phyloP scores from a whole-genome alignment of 2,888 invertebrate genomes.

The Acrobasis consociella region DNA sequence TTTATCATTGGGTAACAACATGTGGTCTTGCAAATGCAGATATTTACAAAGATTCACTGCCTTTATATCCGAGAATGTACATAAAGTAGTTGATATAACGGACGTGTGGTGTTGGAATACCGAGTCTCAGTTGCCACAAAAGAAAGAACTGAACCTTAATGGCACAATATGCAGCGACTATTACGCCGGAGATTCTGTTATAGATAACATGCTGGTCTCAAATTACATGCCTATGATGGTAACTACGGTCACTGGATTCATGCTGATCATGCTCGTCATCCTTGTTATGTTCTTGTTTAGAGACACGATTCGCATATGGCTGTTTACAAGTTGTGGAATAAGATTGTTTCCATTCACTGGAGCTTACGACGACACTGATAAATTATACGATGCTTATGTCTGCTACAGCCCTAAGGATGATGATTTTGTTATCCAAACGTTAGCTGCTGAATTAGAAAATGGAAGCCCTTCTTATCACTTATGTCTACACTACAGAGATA shows the following conservation, averaged over 20 bases:
- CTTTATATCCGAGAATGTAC: constrained; percentile 90
- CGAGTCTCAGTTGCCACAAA: constrained; percentile 86
- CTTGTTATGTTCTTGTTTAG: constrained; percentile 93
- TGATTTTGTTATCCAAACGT: constrained; percentile 93
- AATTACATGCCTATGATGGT: constrained; percentile 93
- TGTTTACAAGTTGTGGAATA: constrained; percentile 93
- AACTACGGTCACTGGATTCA: constrained; percentile 88
- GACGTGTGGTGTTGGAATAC: constrained; percentile 91
- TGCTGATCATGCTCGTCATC: constrained; percentile 88
- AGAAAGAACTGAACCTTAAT: constrained; percentile 91
- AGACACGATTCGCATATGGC: constrained; percentile 93
- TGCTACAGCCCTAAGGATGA: constrained; percentile 97
- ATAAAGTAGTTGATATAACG: constrained; percentile 87
- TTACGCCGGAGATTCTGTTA: constrained; percentile 90
- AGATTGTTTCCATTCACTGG: constrained; percentile 89
- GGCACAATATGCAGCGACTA: constrained; percentile 93
- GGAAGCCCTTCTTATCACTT: constrained; percentile 90
- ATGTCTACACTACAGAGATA: constrained; percentile 94
- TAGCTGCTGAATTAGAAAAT: constrained; percentile 93
- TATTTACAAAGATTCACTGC: constrained; percentile 92
- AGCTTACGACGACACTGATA: constrained; percentile 90
- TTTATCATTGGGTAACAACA: constrained; percentile 91
- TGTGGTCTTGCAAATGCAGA: constrained; percentile 95
- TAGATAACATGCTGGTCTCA: constrained; percentile 90
- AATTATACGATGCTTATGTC: constrained; percentile 96